Conservation (phyloP, 2,113 vertebrate genomes). For the Myrmecophaga tridactyla region DNA sequence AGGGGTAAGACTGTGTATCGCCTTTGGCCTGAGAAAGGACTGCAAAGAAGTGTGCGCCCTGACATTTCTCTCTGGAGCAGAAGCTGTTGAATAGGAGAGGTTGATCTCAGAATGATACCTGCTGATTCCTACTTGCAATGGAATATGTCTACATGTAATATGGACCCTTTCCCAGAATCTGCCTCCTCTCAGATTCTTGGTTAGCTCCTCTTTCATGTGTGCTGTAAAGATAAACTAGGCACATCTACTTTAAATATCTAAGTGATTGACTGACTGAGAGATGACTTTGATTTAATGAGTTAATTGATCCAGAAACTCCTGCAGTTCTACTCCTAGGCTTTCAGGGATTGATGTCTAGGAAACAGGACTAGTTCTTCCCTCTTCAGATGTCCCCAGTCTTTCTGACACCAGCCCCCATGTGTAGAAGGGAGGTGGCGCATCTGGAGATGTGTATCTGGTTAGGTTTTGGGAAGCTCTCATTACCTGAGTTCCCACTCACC, state of each 20-base stretch:
- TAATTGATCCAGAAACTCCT: no score
- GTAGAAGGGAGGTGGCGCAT: no score
- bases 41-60: neutral
- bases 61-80: neutral
- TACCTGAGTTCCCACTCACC: no score
- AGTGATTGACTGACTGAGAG: neutral
- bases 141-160: neutral
- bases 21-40: neutral
- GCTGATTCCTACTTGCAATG: neutral
- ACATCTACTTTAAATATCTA: neutral
- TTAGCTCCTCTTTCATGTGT: no score
- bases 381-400: no score
- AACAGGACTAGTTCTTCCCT: no score
- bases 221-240: neutral
- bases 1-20: neutral
- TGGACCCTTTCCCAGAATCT: neutral
- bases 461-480: no score
- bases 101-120: neutral
- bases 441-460: no score
- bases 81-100: neutral
- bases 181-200: neutral
- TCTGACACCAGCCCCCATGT: no score
- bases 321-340: no score
- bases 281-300: no score
- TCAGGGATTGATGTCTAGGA: no score